Percentiles rank a stretch among this genome's conserved stretches.
Evolutionary conservation across 2,797 vertebrate species (phyloP).

Genomic region (Melanotaenia maccullochi): DNA sequence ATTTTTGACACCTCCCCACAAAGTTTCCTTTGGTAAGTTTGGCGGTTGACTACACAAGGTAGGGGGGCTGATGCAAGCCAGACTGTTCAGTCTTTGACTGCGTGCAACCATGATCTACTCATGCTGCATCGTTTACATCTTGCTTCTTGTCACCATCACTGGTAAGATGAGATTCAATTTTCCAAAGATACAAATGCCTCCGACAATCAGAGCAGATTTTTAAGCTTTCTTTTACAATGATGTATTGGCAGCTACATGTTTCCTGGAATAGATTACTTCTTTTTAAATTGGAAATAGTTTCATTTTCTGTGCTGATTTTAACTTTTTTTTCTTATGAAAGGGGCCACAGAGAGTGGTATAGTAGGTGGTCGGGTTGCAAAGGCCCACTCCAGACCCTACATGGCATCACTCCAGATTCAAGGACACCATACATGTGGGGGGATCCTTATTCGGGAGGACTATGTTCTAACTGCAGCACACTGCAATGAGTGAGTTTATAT

Average conservation of each 20-base stretch:
- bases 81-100: conserved; percentile 5
- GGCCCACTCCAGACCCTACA: conserved; percentile 80
- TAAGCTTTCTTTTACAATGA: not conserved
- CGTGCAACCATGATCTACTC: conserved; percentile 33
- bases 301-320: not conserved
- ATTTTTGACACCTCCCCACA: conserved; percentile 38
- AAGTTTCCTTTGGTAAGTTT: conserved; percentile 42
- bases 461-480: conserved; percentile 79
- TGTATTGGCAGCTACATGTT: not conserved
- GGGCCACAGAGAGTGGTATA: conserved; percentile 65
- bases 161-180: conserved; percentile 56
- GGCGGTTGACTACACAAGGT: conserved; percentile 11
- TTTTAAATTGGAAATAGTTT: not conserved
- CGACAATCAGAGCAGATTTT: not conserved
- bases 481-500: conserved; percentile 40
- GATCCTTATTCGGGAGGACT: conserved; percentile 73
- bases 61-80: not conserved
- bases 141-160: conserved; percentile 44
- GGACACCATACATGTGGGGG: conserved; percentile 61
- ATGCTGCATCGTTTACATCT: conserved; percentile 13
- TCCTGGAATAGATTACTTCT: not conserved
- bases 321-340: conserved; percentile 44
- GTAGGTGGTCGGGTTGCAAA: conserved; percentile 64
- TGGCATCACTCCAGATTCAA: conserved; percentile 71
- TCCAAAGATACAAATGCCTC: not conserved